Percentiles rank a stretch among this genome's conserved stretches.
Conservation (phyloP, 1,140 invertebrate genomes). For the Lithobius niger region DNA sequence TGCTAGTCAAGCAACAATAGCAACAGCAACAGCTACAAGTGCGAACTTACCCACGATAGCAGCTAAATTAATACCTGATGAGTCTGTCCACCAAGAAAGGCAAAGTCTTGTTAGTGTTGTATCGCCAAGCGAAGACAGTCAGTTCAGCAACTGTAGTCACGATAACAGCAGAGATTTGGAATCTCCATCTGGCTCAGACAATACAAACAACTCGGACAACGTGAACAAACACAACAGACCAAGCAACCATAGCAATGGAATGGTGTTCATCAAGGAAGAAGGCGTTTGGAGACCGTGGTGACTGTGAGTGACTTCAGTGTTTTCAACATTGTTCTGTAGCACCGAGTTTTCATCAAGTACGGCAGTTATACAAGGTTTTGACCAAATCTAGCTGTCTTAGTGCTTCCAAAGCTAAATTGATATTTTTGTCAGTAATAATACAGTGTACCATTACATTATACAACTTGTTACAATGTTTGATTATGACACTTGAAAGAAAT, state of each 20-base stretch:
- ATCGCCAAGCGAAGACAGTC: background rate
- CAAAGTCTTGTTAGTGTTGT: no score
- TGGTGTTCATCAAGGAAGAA: background rate
- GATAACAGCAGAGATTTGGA: background rate
- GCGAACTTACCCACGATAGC: background rate
- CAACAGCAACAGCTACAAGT: background rate
- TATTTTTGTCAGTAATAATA: no score
- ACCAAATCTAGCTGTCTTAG: no score
- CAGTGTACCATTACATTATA: no score
- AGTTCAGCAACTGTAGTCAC: background rate
- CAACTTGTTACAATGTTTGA: no score
- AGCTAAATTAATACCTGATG: background rate
- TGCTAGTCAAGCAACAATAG: background rate
- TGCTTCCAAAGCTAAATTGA: no score
- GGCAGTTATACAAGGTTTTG: no score
- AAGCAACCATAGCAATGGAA: background rate
- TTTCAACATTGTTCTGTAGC: no score
- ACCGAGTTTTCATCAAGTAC: no score
- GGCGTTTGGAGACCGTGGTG: conserved; percentile 6
- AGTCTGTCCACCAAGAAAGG: no score
- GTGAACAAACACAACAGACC: background rate
- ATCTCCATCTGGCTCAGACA: background rate
- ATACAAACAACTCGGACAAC: background rate
- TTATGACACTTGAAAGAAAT: no score
- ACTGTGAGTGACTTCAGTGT: no score